phyloP scores from a whole-genome alignment of 2,113 vertebrate species.

The Pangasianodon gigas region DNA sequence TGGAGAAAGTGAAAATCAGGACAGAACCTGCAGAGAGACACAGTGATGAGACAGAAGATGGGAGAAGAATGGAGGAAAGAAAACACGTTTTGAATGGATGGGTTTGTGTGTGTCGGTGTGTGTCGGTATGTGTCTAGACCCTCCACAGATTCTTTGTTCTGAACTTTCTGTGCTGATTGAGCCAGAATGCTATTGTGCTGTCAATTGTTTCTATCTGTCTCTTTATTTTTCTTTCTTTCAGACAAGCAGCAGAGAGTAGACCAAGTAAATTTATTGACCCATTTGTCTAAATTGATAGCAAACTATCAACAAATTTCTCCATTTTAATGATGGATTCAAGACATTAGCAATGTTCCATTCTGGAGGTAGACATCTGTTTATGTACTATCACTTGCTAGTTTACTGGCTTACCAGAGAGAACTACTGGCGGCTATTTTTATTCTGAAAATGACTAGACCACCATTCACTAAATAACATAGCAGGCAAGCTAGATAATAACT shows the following conservation, averaged over 20 bases:
- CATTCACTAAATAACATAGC: background rate
- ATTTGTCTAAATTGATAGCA: background rate
- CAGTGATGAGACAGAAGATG: background rate
- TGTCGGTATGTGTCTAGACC: slow-evolving; percentile 22
- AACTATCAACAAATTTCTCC: background rate
- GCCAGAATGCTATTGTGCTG: background rate
- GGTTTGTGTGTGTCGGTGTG: slow-evolving; percentile 4
- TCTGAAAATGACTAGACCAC: background rate
- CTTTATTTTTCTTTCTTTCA: background rate
- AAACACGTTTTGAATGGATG: slow-evolving; percentile 34
- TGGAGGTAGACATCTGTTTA: background rate
- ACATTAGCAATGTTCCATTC: background rate
- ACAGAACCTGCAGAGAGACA: slow-evolving; percentile 32
- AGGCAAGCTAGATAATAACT: background rate
- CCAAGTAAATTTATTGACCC: background rate
- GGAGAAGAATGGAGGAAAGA: slow-evolving; percentile 25
- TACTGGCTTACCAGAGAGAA: no score
- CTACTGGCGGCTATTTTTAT: background rate
- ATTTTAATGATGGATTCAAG: background rate
- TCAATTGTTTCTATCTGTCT: slow-evolving; percentile 13
- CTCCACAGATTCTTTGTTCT: slow-evolving; percentile 32
- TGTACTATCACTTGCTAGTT: background rate
- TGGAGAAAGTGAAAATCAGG: slow-evolving; percentile 28
- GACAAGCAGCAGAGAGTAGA: background rate
- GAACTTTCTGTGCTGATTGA: slow-evolving; percentile 27